Percentiles rank a stretch among this genome's conserved stretches.
These are phyloP conservation scores for Aurelia aurita DNA, from an alignment of 30 jellyfish, hydroid and myxozoan genomes.

Conservation along the genomic window DNA sequence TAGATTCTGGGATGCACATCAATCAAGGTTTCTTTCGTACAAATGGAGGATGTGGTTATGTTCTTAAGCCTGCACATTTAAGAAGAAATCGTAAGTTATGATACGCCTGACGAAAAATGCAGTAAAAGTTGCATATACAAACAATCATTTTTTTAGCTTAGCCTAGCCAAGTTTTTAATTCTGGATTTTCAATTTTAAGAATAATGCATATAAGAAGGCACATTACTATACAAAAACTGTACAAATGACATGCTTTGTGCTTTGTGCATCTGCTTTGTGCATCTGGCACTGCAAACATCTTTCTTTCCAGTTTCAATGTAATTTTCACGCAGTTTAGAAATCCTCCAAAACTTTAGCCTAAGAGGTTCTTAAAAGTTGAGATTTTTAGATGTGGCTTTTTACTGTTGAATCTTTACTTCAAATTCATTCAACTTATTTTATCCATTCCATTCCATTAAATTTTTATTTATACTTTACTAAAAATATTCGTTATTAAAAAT, in stretches of 20 bases:
- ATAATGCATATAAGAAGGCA: no score
- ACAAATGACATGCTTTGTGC: no score
- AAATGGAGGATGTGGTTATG: constrained; percentile 84
- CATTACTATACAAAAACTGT: no score
- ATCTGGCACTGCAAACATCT: neutral
- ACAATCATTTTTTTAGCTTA: no score
- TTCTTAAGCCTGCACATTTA: constrained; percentile 72
- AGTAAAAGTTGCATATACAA: no score
- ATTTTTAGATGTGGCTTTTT: neutral
- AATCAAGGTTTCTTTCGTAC: constrained; percentile 84
- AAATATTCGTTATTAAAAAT: no score
- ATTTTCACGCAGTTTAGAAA: neutral
- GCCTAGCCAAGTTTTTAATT: no score
- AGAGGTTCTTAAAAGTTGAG: neutral
- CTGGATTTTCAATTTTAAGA: no score
- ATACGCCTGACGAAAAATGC: no score
- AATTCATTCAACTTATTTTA: neutral
- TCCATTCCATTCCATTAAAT: neutral
- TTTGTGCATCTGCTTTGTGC: no score
- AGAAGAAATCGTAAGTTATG: constrained; percentile 17
- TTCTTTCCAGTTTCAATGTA: neutral
- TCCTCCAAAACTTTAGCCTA: neutral
- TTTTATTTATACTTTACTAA: no score
- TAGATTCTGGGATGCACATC: constrained; percentile 85
- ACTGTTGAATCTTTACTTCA: neutral